Percentiles rank a stretch among this genome's conserved stretches.
phyloP scores from a whole-genome alignment of 2,888 invertebrate species.

The Sinhomidia bicolor region DNA sequence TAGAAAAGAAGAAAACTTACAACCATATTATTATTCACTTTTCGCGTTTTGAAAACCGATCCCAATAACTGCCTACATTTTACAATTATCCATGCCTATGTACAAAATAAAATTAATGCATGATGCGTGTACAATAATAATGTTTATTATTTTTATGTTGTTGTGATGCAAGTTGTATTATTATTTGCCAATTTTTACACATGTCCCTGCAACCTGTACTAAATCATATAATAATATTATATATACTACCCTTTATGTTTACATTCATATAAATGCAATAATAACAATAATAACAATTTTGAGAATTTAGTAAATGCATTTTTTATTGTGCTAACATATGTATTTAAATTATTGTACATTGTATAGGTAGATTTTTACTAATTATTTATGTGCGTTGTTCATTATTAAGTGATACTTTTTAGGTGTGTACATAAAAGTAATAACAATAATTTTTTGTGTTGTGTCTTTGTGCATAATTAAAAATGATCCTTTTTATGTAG shows the following conservation, averaged over 20 bases:
- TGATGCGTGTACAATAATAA: no score
- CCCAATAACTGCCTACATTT: no score
- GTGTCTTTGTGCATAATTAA: not conserved
- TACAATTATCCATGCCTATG: no score
- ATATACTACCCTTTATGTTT: no score
- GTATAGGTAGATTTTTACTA: not conserved
- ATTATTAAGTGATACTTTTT: not conserved
- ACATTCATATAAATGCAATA: no score
- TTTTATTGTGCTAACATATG: not conserved
- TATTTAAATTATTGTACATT: conserved; percentile 36
- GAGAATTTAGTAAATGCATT: not conserved
- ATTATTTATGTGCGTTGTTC: not conserved
- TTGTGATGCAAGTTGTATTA: not conserved
- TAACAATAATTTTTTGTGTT: not conserved
- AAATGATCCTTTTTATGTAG: not conserved
- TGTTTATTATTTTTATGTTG: no score
- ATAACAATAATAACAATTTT: no score
- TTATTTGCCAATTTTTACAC: not conserved
- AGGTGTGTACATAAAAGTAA: conserved; percentile 8
- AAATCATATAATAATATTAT: no score
- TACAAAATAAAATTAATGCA: not conserved
- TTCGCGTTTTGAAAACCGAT: no score
- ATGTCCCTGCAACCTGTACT: not conserved
- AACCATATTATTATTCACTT: no score
- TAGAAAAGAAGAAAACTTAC: no score